Base-by-base conservation (phyloP, 2,113 vertebrate species). In the Ciconia stormi region DNA sequence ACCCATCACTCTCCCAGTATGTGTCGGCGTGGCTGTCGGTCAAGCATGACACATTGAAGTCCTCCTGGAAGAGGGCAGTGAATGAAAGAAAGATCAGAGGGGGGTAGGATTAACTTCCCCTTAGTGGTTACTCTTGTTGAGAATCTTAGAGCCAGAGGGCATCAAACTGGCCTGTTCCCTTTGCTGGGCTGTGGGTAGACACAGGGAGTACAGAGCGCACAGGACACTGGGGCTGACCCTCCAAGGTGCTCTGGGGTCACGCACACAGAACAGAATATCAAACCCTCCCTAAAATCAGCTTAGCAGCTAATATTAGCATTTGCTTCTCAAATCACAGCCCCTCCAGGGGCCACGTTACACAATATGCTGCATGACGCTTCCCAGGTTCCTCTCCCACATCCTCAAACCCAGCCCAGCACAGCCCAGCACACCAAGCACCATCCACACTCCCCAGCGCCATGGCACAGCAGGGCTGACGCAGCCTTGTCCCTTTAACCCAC, bases 1-100 rank as follows among this genome's bases (percentile, higher is more conserved):
- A 99, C n/a, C 99, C 99, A 17, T 99, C 99, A 5, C 99, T 99
- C 97, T 99, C 99, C 99, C 99, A 99, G 97, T 98, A 99, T 0
- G 99, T 99, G 95, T 99, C 99, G 0, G 98, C 98, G 4, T 99
- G 99, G 67, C 99, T 99, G 59, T 99, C 99, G 0, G 99, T 99
- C 97, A 99, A 97, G 91, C 99, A 99, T 44, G 98, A 99, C 55
- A 98, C 98, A 27, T 98, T 99, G 95, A 99, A 99, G 95, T 99
- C 99, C 95, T 99, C 99, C 99, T 99, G 73, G 50, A 91, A 92
- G 13, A 88, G 7, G 27, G 46, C 13, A 90, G 17, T 14, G 36
- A 77, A 86, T 7, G 10, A 78, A 82, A 69, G 46, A 47, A 90
- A 83, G 71, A 77, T 92, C 52, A 95, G 74, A 80, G 6, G 6